phyloP scores from a whole-genome alignment of 2,797 vertebrate species.

The Cercopithecus hamlyni region DNA sequence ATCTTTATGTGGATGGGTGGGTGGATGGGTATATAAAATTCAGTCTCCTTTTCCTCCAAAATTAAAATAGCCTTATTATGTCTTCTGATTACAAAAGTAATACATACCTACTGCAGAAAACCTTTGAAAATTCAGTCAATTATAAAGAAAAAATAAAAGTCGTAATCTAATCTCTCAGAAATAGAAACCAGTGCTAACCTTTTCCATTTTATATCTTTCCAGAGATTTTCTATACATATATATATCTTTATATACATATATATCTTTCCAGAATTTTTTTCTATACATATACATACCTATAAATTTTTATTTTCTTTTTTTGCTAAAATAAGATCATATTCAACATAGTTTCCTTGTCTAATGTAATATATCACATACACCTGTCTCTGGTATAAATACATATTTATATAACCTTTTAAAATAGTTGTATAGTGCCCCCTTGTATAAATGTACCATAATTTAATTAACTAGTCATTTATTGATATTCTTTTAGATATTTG shows the following conservation, averaged over 20 bases:
- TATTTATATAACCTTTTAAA: neutral
- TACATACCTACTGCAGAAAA: neutral
- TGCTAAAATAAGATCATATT: neutral
- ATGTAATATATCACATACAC: neutral
- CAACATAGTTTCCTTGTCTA: neutral
- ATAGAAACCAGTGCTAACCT: neutral
- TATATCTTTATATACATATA: neutral
- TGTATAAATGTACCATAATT: conserved; percentile 8
- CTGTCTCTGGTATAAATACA: neutral
- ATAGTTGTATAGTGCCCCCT: conserved; percentile 26
- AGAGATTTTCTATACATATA: neutral
- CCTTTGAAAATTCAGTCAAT: neutral
- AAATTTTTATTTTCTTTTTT: neutral
- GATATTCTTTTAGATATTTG: neutral
- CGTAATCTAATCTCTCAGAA: neutral
- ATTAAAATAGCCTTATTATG: neutral
- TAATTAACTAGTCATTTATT: neutral
- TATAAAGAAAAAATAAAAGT: neutral
- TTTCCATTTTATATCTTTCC: neutral
- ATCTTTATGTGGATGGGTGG: neutral
- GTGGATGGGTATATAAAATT: neutral
- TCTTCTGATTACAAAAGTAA: conserved; percentile 5
- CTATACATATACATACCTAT: neutral
- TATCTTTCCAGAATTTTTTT: neutral
- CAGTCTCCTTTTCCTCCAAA: neutral